phyloP scores from a whole-genome alignment of 2,113 vertebrate species.

The Ondatra zibethicus region DNA sequence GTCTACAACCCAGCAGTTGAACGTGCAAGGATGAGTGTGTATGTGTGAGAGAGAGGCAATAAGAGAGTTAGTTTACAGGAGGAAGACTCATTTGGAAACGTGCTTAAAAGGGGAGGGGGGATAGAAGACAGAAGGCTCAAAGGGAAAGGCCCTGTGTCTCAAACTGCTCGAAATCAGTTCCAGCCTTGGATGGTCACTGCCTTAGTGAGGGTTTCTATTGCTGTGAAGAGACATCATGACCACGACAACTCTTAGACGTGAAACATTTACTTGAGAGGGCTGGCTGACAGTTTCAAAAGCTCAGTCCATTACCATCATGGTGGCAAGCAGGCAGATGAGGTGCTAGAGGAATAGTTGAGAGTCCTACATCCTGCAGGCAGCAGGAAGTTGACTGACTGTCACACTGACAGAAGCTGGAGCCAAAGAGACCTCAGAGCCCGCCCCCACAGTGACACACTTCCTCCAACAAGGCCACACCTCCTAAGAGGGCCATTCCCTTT shows the following conservation, averaged over 20 bases:
- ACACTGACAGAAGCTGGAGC: neutral
- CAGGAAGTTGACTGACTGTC: neutral
- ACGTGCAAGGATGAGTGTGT: neutral
- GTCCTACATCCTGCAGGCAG: neutral
- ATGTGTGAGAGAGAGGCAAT: neutral
- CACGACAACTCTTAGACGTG: neutral
- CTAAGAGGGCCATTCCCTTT: neutral
- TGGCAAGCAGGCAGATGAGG: neutral
- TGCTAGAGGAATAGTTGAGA: neutral
- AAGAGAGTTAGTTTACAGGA: too few species aligned
- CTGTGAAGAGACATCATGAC: neutral
- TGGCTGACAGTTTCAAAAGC: neutral
- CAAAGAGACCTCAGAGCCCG: neutral
- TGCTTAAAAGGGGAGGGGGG: neutral
- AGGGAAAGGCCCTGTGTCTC: neutral
- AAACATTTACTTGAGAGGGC: neutral
- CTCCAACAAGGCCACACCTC: neutral
- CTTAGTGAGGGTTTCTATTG: neutral
- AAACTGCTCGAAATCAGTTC: accelerated
- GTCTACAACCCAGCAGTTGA: neutral
- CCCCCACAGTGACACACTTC: neutral
- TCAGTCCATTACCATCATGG: neutral
- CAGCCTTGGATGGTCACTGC: neutral
- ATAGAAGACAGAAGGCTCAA: neutral
- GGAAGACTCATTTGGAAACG: neutral